Evolutionary conservation across 23 tunicate species (phyloP).

Genomic region (Phallusia fumigata): DNA sequence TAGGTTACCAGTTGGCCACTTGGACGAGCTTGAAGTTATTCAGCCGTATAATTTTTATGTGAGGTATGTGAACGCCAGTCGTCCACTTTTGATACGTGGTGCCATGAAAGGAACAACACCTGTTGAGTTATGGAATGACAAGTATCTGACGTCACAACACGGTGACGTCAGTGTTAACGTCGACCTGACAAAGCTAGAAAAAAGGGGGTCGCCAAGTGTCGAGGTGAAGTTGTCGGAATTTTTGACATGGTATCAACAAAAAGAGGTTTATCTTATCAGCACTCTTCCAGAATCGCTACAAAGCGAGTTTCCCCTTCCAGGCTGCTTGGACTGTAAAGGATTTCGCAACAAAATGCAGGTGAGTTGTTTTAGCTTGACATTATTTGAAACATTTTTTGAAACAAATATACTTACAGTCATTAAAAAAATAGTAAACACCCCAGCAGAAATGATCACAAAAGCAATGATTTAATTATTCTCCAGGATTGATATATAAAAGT

Average conservation of each 20-base stretch:
- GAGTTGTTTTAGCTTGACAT: too few species aligned
- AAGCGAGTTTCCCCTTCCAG: conserved; percentile 18
- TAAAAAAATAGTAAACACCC: too few species aligned
- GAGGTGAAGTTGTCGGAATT: neutral
- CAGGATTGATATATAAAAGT: too few species aligned
- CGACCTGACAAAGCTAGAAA: conserved; percentile 10
- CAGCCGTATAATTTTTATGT: conserved; percentile 1
- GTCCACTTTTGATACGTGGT: conserved; percentile 2
- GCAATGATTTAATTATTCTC: too few species aligned
- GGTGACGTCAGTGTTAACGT: conserved; percentile 11
- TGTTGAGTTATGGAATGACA: conserved; percentile 12
- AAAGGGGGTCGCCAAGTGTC: neutral
- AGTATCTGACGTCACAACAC: neutral
- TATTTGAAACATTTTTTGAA: too few species aligned
- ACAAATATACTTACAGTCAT: too few species aligned
- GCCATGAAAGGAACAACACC: neutral
- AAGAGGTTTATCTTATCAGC: conserved; percentile 9
- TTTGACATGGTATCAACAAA: neutral
- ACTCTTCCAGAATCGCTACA: conserved; percentile 23
- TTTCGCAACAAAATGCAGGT: conserved; percentile 18
- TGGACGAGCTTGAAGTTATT: neutral
- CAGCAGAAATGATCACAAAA: too few species aligned
- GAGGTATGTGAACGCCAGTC: conserved; percentile 1
- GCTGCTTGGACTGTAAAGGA: neutral
- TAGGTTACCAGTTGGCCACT: neutral